phyloP scores from a whole-genome alignment of 2,113 vertebrate species.

The Pipra filicauda region DNA sequence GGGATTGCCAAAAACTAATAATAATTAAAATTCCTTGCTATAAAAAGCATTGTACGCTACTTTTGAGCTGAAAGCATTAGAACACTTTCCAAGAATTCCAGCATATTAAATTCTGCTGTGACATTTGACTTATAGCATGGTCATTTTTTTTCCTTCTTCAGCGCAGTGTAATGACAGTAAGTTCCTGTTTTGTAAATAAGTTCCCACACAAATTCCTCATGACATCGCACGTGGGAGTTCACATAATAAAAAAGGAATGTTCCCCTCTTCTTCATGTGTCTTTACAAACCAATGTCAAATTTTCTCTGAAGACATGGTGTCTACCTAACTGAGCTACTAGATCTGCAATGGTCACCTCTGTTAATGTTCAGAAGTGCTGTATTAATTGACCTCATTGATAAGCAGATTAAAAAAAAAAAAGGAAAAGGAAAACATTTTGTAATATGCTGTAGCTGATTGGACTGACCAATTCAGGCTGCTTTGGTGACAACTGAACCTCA shows the following conservation, averaged over 20 bases:
- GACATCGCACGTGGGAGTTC: slow-evolving; percentile 44
- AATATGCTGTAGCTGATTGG: neutral
- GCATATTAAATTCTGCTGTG: slow-evolving; percentile 45
- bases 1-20: slow-evolving; percentile 48
- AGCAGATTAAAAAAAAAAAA: neutral
- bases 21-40: slow-evolving; percentile 56
- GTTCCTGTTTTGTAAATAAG: slow-evolving; percentile 58
- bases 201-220: slow-evolving; percentile 72
- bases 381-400: neutral
- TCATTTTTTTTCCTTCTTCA: slow-evolving; percentile 22
- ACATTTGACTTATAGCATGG: slow-evolving; percentile 58
- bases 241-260: slow-evolving; percentile 63
- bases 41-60: neutral
- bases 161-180: slow-evolving; percentile 4
- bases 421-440: neutral
- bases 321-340: neutral
- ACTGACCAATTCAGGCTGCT: neutral
- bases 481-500: neutral
- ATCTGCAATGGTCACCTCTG: neutral
- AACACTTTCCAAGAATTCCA: slow-evolving; percentile 58
- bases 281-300: neutral
- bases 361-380: neutral
- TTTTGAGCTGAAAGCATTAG: slow-evolving; percentile 21
- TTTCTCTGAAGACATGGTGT: neutral
- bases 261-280: neutral